phyloP scores from a whole-genome alignment of 2,888 invertebrate species.

The Chrysina gloriosa region DNA sequence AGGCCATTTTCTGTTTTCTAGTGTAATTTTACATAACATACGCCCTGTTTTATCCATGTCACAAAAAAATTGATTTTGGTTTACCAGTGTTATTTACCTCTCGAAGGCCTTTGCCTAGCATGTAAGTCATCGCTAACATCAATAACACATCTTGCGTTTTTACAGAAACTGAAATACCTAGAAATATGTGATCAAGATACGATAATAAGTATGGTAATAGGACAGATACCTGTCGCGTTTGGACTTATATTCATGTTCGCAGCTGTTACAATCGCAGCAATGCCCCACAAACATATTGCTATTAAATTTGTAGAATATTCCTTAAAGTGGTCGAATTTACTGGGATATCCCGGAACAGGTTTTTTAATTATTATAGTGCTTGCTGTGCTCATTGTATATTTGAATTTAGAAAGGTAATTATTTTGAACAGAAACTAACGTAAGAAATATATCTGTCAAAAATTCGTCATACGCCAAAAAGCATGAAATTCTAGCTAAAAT shows the following conservation, averaged over 20 bases:
- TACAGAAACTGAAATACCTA: conserved; percentile 56
- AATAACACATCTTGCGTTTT: conserved; percentile 56
- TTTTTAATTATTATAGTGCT: conserved; percentile 56
- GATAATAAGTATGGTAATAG: neutral
- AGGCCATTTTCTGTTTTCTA: too few relatives aligned
- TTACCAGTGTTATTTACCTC: conserved; percentile 45
- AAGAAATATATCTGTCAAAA: conserved; percentile 36
- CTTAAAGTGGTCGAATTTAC: conserved; percentile 29
- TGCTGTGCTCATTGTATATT: conserved; percentile 50
- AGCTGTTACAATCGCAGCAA: conserved; percentile 56
- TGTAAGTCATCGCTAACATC: conserved; percentile 54
- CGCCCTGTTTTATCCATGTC: too few relatives aligned
- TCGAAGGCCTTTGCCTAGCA: conserved; percentile 56
- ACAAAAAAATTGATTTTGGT: too few relatives aligned
- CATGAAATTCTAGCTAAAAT: neutral
- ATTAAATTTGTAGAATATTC: conserved; percentile 43
- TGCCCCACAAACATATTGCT: conserved; percentile 55
- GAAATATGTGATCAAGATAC: neutral
- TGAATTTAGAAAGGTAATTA: conserved; percentile 17
- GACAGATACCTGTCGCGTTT: conserved; percentile 55
- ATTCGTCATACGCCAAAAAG: conserved; percentile 23
- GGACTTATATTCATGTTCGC: conserved; percentile 55
- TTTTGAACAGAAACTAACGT: conserved; percentile 17
- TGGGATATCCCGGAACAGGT: conserved; percentile 43
- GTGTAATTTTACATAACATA: too few relatives aligned